phyloP scores from a whole-genome alignment of 2,888 invertebrate genomes.

The Pyrrhosoma nymphula region DNA sequence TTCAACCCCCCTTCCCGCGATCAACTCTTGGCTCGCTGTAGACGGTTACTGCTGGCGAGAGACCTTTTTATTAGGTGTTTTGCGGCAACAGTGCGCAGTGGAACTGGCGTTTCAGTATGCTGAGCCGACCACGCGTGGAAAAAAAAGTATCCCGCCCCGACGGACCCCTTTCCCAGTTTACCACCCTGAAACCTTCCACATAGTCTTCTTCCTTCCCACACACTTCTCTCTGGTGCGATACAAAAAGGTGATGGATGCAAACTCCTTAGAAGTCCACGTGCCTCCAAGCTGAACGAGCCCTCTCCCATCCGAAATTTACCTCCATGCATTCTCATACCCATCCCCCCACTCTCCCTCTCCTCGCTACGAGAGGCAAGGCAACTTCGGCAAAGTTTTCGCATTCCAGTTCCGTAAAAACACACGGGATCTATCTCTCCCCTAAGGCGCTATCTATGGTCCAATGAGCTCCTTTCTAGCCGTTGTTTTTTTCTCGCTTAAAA shows the following conservation, averaged over 20 bases:
- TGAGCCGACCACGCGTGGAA: background rate
- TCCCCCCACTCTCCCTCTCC: background rate
- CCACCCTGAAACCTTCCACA: background rate
- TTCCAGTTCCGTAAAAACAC: background rate
- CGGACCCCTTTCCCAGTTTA: background rate
- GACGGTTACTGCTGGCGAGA: background rate
- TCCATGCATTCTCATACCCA: background rate
- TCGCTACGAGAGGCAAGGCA: background rate
- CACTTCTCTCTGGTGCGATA: background rate
- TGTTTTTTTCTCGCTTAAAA: too few species aligned
- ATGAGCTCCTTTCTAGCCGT: too few species aligned
- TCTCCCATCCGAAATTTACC: too few species aligned
- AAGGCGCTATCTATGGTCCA: background rate
- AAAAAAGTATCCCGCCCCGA: background rate
- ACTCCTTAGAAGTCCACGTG: background rate
- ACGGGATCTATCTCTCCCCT: background rate
- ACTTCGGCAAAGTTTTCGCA: background rate
- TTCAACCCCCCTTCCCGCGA: too few species aligned
- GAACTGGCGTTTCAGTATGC: background rate
- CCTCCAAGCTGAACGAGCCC: background rate
- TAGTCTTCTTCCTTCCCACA: background rate
- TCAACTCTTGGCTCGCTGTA: too few species aligned
- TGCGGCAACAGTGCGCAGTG: background rate
- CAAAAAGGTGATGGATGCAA: constrained; percentile 29
- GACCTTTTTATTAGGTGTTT: background rate